A percentile compares a stretch with the other conserved stretches of the same genome.
phyloP scores from a whole-genome alignment of 2,888 invertebrate genomes.

The Aplocera efformata region DNA sequence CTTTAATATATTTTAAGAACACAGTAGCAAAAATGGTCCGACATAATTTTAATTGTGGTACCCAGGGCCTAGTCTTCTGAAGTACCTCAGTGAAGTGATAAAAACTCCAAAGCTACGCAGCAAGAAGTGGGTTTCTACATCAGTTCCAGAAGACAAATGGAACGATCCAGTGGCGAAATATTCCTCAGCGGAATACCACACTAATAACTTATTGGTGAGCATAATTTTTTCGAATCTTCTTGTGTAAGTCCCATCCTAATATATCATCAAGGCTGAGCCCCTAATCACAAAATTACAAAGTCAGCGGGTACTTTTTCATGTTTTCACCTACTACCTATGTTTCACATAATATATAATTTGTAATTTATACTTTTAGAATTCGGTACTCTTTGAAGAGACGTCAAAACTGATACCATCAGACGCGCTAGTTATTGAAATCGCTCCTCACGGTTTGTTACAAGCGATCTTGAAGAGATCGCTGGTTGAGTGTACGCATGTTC shows the following conservation, averaged over 20 bases:
- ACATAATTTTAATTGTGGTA: not conserved
- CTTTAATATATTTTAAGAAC: no score
- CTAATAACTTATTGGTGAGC: slow-evolving; percentile 86
- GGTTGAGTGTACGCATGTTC: slow-evolving; percentile 81
- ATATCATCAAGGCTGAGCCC: no score
- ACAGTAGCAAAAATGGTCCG: no score
- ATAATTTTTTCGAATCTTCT: no score
- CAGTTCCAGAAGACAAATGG: slow-evolving; percentile 78
- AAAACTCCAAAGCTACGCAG: slow-evolving; percentile 83
- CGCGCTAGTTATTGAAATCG: slow-evolving; percentile 89
- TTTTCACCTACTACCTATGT: no score
- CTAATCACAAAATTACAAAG: no score
- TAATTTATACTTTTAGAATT: no score
- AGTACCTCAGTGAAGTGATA: slow-evolving; percentile 81
- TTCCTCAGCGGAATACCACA: slow-evolving; percentile 93
- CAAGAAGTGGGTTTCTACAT: slow-evolving; percentile 89
- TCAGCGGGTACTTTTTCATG: no score
- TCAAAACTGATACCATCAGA: slow-evolving; percentile 85
- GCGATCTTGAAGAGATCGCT: slow-evolving; percentile 88
- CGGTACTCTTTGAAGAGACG: slow-evolving; percentile 88
- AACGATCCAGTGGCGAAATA: slow-evolving; percentile 72
- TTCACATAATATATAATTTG: no score
- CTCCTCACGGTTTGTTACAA: slow-evolving; percentile 91
- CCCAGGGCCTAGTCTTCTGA: slow-evolving; percentile 64
- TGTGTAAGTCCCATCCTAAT: no score